These are phyloP conservation scores for Macrosiphum euphorbiae DNA, from an alignment of 2,888 invertebrate species.

Conservation along the genomic window DNA sequence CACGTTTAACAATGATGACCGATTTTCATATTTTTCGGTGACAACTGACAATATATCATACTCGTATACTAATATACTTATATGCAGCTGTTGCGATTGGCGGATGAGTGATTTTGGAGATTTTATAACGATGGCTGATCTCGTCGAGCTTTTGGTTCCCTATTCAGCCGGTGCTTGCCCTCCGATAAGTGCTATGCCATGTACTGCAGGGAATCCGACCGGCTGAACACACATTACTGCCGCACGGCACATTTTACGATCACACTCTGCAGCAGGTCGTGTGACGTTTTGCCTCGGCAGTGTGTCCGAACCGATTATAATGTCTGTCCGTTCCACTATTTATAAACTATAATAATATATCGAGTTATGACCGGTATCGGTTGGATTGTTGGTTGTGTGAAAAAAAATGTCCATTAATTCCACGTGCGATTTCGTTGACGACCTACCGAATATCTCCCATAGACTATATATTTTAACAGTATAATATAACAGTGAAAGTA, in stretches of 20 bases:
- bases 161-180: background rate
- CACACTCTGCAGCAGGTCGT: background rate
- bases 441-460: background rate
- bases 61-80: background rate
- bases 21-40: background rate
- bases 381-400: background rate
- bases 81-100: background rate
- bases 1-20: background rate
- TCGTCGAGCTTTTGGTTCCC: background rate
- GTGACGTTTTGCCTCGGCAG: background rate
- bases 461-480: background rate
- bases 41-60: background rate
- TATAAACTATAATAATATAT: background rate
- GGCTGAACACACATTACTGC: constrained; percentile 34
- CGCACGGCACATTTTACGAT: background rate
- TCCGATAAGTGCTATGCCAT: constrained; percentile 45
- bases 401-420: background rate
- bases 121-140: background rate
- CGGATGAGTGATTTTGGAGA: background rate
- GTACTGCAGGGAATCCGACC: constrained; percentile 33
- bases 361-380: background rate
- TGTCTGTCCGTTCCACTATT: background rate
- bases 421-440: background rate
- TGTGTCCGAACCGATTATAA: constrained; percentile 9
- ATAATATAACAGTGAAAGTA: background rate